Percentiles rank a stretch among this genome's conserved stretches.
phyloP scores from a whole-genome alignment of 1,140 invertebrate species.

The Conus ventricosus region DNA sequence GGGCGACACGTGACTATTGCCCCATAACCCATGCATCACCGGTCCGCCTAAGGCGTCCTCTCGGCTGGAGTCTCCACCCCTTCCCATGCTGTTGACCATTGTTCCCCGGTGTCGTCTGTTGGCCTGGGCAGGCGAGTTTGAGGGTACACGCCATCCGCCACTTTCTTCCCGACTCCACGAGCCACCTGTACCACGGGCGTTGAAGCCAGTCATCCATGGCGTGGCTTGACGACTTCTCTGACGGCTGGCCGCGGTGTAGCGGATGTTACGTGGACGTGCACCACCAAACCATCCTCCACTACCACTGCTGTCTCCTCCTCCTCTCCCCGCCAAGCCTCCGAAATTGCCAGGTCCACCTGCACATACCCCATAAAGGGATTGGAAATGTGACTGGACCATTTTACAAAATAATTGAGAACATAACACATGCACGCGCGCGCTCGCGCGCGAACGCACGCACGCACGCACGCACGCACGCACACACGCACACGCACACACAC shows the following conservation, averaged over 20 bases:
- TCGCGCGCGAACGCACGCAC: no score
- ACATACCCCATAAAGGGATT: neutral
- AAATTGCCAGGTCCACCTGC: neutral
- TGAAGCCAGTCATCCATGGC: neutral
- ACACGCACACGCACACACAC: no score
- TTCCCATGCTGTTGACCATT: neutral
- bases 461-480: no score
- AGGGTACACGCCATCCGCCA: conserved; percentile 6
- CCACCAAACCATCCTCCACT: neutral
- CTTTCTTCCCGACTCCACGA: neutral
- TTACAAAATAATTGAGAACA: no score
- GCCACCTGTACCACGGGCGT: neutral
- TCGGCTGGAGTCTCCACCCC: neutral
- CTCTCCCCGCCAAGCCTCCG: neutral
- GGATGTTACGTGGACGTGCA: no score
- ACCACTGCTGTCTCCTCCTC: neutral
- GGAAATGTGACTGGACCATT: no score
- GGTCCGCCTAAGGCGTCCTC: neutral
- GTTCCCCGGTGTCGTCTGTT: neutral
- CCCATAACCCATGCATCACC: neutral
- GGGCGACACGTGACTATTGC: neutral
- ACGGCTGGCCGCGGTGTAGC: neutral
- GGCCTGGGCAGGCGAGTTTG: neutral
- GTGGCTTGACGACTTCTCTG: neutral
- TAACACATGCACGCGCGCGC: no score